These are phyloP conservation scores for Anorthoa munda DNA, from an alignment of 2,888 invertebrate species.

Conservation along the genomic window DNA sequence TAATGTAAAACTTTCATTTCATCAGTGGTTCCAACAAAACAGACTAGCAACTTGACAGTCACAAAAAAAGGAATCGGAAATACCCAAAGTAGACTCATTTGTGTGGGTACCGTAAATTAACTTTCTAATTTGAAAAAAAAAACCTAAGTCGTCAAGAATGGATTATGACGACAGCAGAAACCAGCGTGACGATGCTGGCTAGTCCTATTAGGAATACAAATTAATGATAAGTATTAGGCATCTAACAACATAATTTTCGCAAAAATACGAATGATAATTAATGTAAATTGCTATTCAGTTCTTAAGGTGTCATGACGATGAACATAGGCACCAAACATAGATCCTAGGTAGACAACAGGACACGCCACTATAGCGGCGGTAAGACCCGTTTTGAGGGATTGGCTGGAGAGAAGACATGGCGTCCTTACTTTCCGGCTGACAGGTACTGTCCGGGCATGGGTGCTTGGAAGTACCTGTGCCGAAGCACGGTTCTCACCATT, in stretches of 20 bases:
- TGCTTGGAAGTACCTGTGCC: no score
- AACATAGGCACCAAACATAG: background rate
- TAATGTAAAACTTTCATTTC: slow-evolving; percentile 15
- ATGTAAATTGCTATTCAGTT: background rate
- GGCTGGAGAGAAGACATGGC: no score
- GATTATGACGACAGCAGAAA: background rate
- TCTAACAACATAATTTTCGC: background rate
- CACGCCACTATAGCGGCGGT: no score
- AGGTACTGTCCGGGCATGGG: no score
- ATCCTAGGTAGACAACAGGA: background rate
- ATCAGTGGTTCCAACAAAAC: background rate
- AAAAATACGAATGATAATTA: background rate
- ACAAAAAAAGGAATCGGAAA: slow-evolving; percentile 30
- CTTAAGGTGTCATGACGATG: background rate
- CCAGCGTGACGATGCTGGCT: background rate
- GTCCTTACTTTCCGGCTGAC: no score
- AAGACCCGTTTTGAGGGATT: no score
- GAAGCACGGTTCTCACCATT: no score
- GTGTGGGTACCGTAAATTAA: slow-evolving; percentile 18
- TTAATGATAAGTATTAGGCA: background rate
- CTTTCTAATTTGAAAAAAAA: slow-evolving; percentile 39
- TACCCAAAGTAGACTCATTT: slow-evolving; percentile 19
- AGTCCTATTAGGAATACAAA: slow-evolving; percentile 3
- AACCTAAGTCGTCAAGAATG: slow-evolving; percentile 15
- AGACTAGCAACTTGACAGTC: slow-evolving; percentile 7